These are phyloP conservation scores for Narcine bancroftii DNA, from an alignment of 2,113 vertebrate species.

Conservation along the genomic window DNA sequence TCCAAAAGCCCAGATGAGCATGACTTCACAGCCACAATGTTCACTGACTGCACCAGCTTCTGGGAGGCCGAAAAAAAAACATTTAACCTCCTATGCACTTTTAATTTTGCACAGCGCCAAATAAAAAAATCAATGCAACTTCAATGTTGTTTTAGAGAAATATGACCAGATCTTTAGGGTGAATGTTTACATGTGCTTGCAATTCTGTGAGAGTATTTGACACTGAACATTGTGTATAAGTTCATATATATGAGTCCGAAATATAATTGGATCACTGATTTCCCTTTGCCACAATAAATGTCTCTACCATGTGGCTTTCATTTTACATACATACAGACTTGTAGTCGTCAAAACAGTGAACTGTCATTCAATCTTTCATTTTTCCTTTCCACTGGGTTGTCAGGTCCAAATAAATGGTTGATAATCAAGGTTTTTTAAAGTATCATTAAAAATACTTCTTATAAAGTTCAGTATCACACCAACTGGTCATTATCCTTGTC, in stretches of 20 bases:
- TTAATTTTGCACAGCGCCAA: slow-evolving; percentile 12
- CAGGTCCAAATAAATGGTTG: neutral
- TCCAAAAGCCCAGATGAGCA: neutral
- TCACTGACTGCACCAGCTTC: slow-evolving; percentile 10
- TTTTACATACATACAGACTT: slow-evolving; percentile 1
- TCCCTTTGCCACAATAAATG: slow-evolving; percentile 3
- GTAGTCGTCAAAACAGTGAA: neutral
- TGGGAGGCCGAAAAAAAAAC: neutral
- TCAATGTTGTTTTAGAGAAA: slow-evolving; percentile 14
- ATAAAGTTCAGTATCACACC: neutral
- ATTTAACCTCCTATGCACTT: slow-evolving; percentile 9
- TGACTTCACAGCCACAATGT: neutral
- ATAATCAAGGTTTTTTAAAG: neutral
- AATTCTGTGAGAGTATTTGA: slow-evolving; percentile 6
- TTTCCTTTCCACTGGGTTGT: neutral
- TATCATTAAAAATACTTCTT: neutral
- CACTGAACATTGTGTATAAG: slow-evolving; percentile 2
- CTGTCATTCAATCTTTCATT: neutral
- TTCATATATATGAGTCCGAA: neutral
- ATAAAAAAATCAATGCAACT: neutral
- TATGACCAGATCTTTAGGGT: neutral
- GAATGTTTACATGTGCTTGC: neutral
- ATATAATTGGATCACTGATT: slow-evolving; percentile 2
- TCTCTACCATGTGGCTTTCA: slow-evolving; percentile 28
- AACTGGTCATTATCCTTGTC: neutral